Evolutionary conservation across 2,113 vertebrate species (phyloP).

Genomic region (Heloderma charlesbogerti): DNA sequence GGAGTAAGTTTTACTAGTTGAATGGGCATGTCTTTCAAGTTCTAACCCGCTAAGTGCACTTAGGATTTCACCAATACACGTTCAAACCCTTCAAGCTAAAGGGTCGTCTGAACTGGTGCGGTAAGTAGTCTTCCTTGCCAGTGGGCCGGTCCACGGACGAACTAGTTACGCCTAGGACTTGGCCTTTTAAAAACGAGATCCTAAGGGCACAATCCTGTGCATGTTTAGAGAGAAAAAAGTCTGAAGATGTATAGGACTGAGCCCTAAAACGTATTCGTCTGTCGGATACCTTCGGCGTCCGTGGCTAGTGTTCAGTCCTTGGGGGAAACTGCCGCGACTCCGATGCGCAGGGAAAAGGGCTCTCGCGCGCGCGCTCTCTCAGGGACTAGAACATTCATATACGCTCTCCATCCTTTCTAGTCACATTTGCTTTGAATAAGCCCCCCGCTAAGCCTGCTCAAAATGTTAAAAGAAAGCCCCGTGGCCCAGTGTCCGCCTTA

Average conservation of each 20-base stretch:
- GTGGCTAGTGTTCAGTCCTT: too few relatives aligned
- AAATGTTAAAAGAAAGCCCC: neutral
- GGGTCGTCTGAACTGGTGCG: neutral
- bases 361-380: neutral
- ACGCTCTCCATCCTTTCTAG: too few relatives aligned
- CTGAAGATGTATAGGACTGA: too few relatives aligned
- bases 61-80: neutral
- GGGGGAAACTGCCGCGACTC: too few relatives aligned
- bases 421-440: neutral
- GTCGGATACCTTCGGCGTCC: neutral
- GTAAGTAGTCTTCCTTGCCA: too few relatives aligned
- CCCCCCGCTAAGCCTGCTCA: neutral
- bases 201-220: too few relatives aligned
- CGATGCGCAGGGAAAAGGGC: neutral
- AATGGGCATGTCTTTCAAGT: neutral
- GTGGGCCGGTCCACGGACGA: neutral
- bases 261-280: too few relatives aligned
- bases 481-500: neutral
- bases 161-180: neutral
- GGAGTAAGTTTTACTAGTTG: neutral
- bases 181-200: neutral
- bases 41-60: neutral
- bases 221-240: too few relatives aligned
- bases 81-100: neutral
- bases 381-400: neutral